Evolutionary conservation across 2,113 vertebrate species (phyloP), one percentile per base, ranked within the genome.

Genomic region (Fregetta grallaria): DNA sequence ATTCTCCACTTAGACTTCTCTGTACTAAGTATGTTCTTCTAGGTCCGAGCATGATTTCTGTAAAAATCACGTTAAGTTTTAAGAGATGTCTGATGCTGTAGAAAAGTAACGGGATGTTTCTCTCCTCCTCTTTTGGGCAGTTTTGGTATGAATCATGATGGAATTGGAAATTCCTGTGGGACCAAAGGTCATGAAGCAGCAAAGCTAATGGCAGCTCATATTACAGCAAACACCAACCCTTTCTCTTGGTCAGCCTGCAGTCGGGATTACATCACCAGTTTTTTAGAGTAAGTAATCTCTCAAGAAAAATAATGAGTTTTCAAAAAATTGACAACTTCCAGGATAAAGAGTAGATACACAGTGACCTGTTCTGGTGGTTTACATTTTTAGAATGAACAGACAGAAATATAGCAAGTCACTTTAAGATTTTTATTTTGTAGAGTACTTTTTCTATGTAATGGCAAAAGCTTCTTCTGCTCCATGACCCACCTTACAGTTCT

Each of bases 121-220:
- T 98, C 80, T 95, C 72, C 82, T 92, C 83, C 53, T 98, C 93
- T 97, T 98, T 97, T 94, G 96, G 92, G 96, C 98, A 99, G 99
- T 98, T 99, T 99, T 97, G 99, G 99, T 97, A 99, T 99, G 99
- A 99, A 99, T 98, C 99, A 99, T 90, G 99, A 99, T 93, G 99
- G 99, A 97, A 99, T 99, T 96, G 99, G 99, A 97, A 99, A 99
- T 98, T 98, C 99, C 97, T 99, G 99, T 95, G 99, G 99, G 87
- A 99, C 99, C 76, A 99, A 99, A 98, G 99, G 99, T 98, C 99
- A 99, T 32, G 99, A 99, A 98, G 99, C 99, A 86, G 99, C 99
- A 98, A 99, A 99, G 94, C 98, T 99, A 98, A 99, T 99, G 99
- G 99, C 99, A 78, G 99, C 99, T 97, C 99, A 99, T 88, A 99